phyloP scores from a whole-genome alignment of 2,113 vertebrate genomes.

The Myiopsitta monachus region DNA sequence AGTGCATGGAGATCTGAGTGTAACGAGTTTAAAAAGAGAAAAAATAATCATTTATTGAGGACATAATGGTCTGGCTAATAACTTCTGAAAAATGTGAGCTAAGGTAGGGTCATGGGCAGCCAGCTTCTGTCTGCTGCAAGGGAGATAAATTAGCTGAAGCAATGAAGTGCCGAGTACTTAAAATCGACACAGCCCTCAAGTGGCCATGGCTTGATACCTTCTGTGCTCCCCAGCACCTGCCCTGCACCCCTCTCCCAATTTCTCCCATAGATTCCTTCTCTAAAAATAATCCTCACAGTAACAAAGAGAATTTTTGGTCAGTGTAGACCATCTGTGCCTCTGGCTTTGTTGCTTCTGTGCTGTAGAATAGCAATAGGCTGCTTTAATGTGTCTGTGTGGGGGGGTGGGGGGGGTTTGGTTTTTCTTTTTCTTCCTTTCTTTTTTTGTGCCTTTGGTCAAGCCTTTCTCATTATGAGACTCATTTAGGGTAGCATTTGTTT shows the following conservation, averaged over 20 bases:
- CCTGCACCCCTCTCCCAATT: background rate
- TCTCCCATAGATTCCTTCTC: background rate
- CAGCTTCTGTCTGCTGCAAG: background rate
- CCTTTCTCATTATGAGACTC: conserved; percentile 2
- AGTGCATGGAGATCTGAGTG: background rate
- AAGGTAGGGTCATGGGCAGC: background rate
- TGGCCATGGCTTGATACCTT: background rate
- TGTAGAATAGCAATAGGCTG: background rate
- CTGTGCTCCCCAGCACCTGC: background rate
- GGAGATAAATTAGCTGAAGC: background rate
- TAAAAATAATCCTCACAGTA: conserved; percentile 21
- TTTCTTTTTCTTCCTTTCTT: background rate
- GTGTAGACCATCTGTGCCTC: conserved; percentile 28
- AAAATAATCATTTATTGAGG: background rate
- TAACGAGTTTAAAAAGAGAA: background rate
- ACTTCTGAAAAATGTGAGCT: background rate
- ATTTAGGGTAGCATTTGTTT: background rate
- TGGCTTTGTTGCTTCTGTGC: conserved; percentile 27
- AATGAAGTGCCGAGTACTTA: background rate
- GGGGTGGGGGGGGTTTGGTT: background rate
- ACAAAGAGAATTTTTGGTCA: conserved; percentile 35
- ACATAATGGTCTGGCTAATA: background rate
- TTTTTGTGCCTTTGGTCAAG: background rate
- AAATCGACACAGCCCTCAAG: background rate
- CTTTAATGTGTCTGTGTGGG: background rate